Conservation (phyloP, 2,888 invertebrate genomes). For the Hyalella azteca region DNA sequence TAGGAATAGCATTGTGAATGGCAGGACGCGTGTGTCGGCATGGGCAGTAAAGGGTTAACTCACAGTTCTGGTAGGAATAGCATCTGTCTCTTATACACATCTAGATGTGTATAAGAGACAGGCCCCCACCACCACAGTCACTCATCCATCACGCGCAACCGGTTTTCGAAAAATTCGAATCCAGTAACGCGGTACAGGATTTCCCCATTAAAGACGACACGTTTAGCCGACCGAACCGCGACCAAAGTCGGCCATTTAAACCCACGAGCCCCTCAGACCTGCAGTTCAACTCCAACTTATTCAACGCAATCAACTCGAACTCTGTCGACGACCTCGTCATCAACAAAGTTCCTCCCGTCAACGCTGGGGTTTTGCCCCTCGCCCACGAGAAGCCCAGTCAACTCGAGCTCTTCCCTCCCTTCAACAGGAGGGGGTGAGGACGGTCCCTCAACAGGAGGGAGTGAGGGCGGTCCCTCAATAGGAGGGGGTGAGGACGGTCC, state of each 20-base stretch:
- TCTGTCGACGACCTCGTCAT: conserved; percentile 44
- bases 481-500: neutral
- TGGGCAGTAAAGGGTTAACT: too few relatives aligned
- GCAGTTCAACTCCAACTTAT: conserved; percentile 16
- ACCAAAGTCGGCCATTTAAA: neutral
- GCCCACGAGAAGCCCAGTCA: conserved; percentile 52
- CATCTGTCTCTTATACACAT: too few relatives aligned
- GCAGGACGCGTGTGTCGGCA: too few relatives aligned
- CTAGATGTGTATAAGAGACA: too few relatives aligned
- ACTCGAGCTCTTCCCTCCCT: conserved; percentile 50
- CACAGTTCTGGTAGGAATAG: too few relatives aligned
- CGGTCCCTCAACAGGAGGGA: too few relatives aligned
- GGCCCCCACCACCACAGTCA: neutral
- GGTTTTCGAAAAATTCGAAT: neutral
- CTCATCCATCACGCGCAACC: conserved; percentile 11
- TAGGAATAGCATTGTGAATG: too few relatives aligned
- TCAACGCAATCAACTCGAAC: conserved; percentile 41
- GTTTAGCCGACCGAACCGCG: too few relatives aligned
- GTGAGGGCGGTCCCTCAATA: too few relatives aligned
- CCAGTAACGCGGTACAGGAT: neutral
- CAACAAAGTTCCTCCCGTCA: conserved; percentile 53
- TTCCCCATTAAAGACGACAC: neutral
- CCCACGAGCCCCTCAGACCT: neutral
- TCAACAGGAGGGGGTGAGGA: conserved; percentile 14
- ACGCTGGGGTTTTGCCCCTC: conserved; percentile 52